Evolutionary conservation across 2,113 vertebrate genomes (phyloP).

Genomic region (Pongo abelii): DNA sequence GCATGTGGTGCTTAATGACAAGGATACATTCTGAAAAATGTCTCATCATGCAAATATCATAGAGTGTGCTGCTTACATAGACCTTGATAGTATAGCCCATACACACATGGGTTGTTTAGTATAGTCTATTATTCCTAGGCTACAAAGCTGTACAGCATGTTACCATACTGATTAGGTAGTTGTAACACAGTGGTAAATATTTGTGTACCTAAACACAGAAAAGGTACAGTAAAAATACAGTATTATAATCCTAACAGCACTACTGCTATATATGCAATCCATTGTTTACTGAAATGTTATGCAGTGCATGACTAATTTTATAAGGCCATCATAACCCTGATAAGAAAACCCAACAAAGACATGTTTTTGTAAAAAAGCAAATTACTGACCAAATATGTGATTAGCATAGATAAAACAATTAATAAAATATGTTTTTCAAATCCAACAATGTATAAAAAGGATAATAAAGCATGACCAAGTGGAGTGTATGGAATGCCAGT

Average conservation of each 20-base stretch:
- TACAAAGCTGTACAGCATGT: too few species aligned
- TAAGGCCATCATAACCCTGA: background rate
- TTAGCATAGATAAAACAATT: background rate
- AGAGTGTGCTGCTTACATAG: too few species aligned
- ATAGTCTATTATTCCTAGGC: too few species aligned
- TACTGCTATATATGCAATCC: background rate
- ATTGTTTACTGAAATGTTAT: background rate
- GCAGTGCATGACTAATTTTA: background rate
- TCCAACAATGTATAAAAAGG: background rate
- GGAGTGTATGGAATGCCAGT: background rate
- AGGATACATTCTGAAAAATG: background rate
- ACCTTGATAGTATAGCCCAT: too few species aligned
- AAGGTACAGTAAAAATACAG: background rate
- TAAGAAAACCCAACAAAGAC: background rate
- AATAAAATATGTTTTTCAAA: background rate
- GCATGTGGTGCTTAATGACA: background rate
- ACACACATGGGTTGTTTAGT: too few species aligned
- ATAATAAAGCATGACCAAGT: background rate
- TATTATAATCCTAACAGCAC: background rate
- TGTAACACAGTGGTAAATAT: too few species aligned
- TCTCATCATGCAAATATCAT: too few species aligned
- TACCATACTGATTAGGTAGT: too few species aligned
- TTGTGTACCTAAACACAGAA: too few species aligned
- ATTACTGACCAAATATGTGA: background rate
- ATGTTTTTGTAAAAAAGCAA: background rate